Base-by-base conservation (phyloP, 2,797 vertebrate genomes). In the Coregonus sp. region DNA sequence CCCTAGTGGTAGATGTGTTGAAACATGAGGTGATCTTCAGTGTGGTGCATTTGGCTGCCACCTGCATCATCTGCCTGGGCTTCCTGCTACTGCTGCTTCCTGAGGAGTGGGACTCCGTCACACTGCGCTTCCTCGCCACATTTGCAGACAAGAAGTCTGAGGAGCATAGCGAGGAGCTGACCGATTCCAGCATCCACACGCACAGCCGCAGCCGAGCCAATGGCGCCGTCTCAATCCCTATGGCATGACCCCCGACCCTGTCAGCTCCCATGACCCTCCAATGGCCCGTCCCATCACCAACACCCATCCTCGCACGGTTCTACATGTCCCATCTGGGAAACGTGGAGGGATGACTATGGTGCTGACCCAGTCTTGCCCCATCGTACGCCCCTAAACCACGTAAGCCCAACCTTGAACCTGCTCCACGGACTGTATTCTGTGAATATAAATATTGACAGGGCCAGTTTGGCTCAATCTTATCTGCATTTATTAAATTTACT, bases 1-100 rank as follows among this genome's bases (percentile, higher is more conserved):
- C 14, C 40, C 2, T 72, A 99, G 98, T 97, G 4, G 95, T 99
- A 70, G 98, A 99, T 72, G 95, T 99, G 78, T 82, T 99, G 90
- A 99, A 99, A 90, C 97, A 98, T 61, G 97, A 98, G 86, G 97
- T 98, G 86, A 98, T 99, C 92, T 99, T 99, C 94, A 99, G 96
- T 0, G 94, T 98, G 0, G 98, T 99, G 81, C 95, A 97, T n/a
- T 88, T 99, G 89, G 95, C 97, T 11, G 98, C 98, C 56, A 99
- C 97, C 81, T 95, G 97, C 92, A 96, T 98, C 88, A 99, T 99
- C 88, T 98, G 97, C 89, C 86, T 98, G 11, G 98, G 98, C 0
- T 99, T 99, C 90, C 90, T 99, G 85, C 94, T 99, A n/a, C 94
- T 99, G 95, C 92, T 99, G 69, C 91, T 99, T 75, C 98, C 98